Evolutionary conservation across 2,113 vertebrate genomes (phyloP).

Genomic region (Eubucco bourcierii): DNA sequence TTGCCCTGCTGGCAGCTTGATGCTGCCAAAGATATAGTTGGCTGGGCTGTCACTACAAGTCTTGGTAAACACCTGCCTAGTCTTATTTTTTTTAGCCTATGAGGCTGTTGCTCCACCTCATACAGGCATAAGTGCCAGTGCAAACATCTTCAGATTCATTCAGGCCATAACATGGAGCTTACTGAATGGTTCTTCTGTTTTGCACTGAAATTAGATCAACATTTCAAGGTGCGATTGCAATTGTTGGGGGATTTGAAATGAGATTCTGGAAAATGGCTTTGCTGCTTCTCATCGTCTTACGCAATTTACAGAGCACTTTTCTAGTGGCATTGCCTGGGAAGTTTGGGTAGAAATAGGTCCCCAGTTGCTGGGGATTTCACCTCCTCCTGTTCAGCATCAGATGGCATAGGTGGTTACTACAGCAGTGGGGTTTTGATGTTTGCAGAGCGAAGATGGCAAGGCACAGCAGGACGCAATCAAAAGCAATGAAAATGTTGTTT

Average conservation of each 20-base stretch:
- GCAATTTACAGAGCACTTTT: neutral
- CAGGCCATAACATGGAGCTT: neutral
- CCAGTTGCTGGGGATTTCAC: neutral
- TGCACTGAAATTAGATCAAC: neutral
- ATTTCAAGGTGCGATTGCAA: neutral
- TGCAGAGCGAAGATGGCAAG: slow-evolving; percentile 1
- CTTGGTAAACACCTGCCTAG: neutral
- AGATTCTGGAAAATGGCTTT: neutral
- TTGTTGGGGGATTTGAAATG: neutral
- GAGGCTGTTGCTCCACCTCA: neutral
- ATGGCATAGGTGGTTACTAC: neutral
- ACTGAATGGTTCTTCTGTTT: neutral
- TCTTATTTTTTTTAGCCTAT: neutral
- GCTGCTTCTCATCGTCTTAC: neutral
- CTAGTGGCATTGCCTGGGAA: neutral
- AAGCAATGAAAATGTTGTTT: slow-evolving; percentile 11
- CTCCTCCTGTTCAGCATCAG: slow-evolving; percentile 1
- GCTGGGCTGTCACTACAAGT: too few relatives aligned
- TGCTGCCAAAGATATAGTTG: too few relatives aligned
- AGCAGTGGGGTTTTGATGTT: slow-evolving; percentile 29
- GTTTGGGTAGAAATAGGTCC: neutral
- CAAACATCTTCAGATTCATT: neutral
- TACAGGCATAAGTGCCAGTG: neutral
- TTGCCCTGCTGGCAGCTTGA: too few relatives aligned
- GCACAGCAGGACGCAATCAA: slow-evolving; percentile 41